These are phyloP conservation scores for Andrena fulva DNA, from an alignment of 2,888 invertebrate species.

Conservation along the genomic window DNA sequence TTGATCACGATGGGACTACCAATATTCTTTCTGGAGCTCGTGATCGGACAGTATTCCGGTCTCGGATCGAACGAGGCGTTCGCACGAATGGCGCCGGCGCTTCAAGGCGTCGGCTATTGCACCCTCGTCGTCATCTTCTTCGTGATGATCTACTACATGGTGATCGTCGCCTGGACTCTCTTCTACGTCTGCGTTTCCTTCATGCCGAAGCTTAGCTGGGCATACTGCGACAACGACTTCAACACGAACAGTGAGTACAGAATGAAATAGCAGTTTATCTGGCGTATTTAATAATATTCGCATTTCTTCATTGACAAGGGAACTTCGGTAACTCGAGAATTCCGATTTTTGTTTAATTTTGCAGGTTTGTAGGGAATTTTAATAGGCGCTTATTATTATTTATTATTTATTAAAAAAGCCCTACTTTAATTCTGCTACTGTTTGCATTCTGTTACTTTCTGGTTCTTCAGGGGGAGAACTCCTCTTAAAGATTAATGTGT, in stretches of 20 bases:
- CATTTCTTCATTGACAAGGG: too few species aligned
- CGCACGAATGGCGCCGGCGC: slow-evolving; percentile 87
- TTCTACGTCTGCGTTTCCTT: slow-evolving; percentile 91
- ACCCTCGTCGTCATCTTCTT: slow-evolving; percentile 90
- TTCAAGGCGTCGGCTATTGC: slow-evolving; percentile 87
- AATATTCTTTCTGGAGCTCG: slow-evolving; percentile 92
- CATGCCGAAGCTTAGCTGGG: slow-evolving; percentile 88
- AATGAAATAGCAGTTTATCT: background rate
- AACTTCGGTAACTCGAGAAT: too few species aligned
- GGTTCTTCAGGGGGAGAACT: too few species aligned
- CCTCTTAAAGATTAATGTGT: too few species aligned
- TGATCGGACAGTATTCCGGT: slow-evolving; percentile 92
- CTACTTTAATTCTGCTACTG: too few species aligned
- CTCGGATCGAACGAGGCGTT: slow-evolving; percentile 90
- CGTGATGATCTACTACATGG: slow-evolving; percentile 92
- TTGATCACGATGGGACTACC: slow-evolving; percentile 91
- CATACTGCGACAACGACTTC: slow-evolving; percentile 88
- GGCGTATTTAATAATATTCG: background rate
- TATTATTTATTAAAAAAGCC: too few species aligned
- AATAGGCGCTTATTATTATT: too few species aligned
- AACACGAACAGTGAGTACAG: slow-evolving; percentile 87
- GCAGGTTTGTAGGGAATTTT: too few species aligned
- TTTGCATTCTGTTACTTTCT: too few species aligned
- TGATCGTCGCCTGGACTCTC: slow-evolving; percentile 91
- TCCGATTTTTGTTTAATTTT: too few species aligned